These are phyloP conservation scores for Brenthis hecate DNA, from an alignment of 2,888 invertebrate genomes.

Conservation along the genomic window DNA sequence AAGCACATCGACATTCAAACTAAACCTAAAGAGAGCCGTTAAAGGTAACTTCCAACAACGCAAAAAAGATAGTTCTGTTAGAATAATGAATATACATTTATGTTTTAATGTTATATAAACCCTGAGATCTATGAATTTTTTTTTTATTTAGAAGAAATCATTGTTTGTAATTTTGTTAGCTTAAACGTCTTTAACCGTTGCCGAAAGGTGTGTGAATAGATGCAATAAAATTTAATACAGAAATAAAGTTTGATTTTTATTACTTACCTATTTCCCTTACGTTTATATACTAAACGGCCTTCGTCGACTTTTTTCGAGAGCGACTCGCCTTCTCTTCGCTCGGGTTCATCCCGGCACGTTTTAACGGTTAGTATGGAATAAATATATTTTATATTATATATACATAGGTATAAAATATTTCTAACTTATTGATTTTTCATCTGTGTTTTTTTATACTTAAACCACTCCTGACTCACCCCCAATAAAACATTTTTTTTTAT, in stretches of 20 bases:
- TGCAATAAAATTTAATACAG: slow-evolving; percentile 83
- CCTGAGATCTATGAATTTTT: slow-evolving; percentile 38
- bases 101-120: slow-evolving; percentile 34
- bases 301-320: too few relatives aligned
- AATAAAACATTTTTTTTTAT: too few relatives aligned
- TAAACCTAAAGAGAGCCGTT: slow-evolving; percentile 7
- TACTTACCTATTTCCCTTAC: slow-evolving; percentile 4
- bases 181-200: slow-evolving; percentile 69
- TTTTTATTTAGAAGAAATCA: slow-evolving; percentile 41
- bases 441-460: too few relatives aligned
- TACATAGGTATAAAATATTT: too few relatives aligned
- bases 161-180: slow-evolving; percentile 44
- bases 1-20: slow-evolving; percentile 14
- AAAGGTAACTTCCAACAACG: slow-evolving; percentile 33
- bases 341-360: too few relatives aligned
- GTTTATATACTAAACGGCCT: too few relatives aligned
- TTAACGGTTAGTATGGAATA: too few relatives aligned
- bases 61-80: slow-evolving; percentile 42
- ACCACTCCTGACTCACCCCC: too few relatives aligned
- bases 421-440: too few relatives aligned
- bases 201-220: slow-evolving; percentile 84
- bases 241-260: slow-evolving; percentile 59
- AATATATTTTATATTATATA: too few relatives aligned
- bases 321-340: too few relatives aligned
- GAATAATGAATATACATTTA: slow-evolving; percentile 39